Evolutionary conservation across 2,113 vertebrate genomes (phyloP), one percentile per base, ranked within the genome.

Genomic region (Alethe castanea): DNA sequence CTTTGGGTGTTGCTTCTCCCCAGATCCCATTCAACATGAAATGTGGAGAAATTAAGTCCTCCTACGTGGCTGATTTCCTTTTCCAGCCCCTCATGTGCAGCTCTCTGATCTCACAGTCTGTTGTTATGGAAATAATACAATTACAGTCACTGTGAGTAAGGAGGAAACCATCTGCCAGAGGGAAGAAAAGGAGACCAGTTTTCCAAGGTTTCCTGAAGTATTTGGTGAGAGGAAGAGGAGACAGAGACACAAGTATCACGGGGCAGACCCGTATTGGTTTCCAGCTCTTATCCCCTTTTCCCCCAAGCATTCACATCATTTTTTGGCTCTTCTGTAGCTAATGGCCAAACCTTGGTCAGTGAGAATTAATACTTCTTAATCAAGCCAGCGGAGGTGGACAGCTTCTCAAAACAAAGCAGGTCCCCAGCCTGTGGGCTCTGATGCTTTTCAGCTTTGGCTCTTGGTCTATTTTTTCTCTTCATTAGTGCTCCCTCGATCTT

Each of bases 111-210:
- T 92, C 95, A 47, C 57, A 66, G 93, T 74, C 92, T 96, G 92
- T 96, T 92, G 95, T 95, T 95, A 92, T 90, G 90, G 95, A 92
- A 96, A 93, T 97, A 94, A 94, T 73, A 77, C 94, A 90, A 66
- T 96, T 93, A 78, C 25, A 93, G 76, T 73, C 64, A 35, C 62
- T 73, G 82, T 83, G 94, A 88, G 44, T 86, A 81, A 90, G 2
- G 35, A 95, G 60, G 35, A 92, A 88, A 78, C 33, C 29, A 48
- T 36, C 61, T 92, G 85, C 70, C 66, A 48, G 48, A 56, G 67
- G 64, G 67, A 80, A 54, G 65, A 64, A 66, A 89, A 77, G 16
- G 42, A 79, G 47, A 59, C 3, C 8, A 20, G 11, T 80, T 77
- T 80, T 62, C 78, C 20, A 38, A 89, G 78, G 22, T 67, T 89